Evolutionary conservation across 2,888 invertebrate species (phyloP), one percentile per base, ranked within the genome.

Genomic region (Drosophila subsilvestris): DNA sequence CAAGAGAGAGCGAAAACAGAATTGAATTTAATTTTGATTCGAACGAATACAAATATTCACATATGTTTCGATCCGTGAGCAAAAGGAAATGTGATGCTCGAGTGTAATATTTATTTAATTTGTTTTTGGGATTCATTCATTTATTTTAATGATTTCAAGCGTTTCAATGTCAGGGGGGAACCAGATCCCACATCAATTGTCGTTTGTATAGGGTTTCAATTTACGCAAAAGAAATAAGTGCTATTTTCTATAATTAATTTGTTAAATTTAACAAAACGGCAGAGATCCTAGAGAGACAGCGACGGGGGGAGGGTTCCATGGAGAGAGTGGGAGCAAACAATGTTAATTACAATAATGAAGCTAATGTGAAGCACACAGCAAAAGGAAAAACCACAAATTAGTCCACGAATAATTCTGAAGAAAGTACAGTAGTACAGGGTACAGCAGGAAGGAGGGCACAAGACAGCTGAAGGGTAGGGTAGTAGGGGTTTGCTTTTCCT

Each of bases 301-400:
- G 22, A 49, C 51, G 32, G 32, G 32, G 49, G 14, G 37, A 32
- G 29, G 32, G 56, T 62, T 71, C 50, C 49, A 54, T 25, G 17
- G 20, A 27, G 7, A 37, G 37, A 37, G 14, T n/a, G 37, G n/a
- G 2, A 60, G 67, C 54, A 70, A 61, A 65, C 69, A 79, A 80
- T 81, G 79, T 81, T 81, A 80, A 80, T 80, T 80, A 80, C 79
- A 79, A 80, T 80, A 80, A 80, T 80, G 72, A 80, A 80, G 81
- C 79, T 76, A 80, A 80, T 80, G 80, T 79, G 58, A 74, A 59
- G 69, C 79, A 56, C 70, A 66, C 61, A 71, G 67, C 78, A 68
- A 74, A 76, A 72, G 67, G 69, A 68, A 76, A 79, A 79, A 76
- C 81, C 81, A 80, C 80, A 80, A 79, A 80, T 78, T 80, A 78